phyloP scores from a whole-genome alignment of 2,113 vertebrate species.

The Poeciliopsis retropinna region DNA sequence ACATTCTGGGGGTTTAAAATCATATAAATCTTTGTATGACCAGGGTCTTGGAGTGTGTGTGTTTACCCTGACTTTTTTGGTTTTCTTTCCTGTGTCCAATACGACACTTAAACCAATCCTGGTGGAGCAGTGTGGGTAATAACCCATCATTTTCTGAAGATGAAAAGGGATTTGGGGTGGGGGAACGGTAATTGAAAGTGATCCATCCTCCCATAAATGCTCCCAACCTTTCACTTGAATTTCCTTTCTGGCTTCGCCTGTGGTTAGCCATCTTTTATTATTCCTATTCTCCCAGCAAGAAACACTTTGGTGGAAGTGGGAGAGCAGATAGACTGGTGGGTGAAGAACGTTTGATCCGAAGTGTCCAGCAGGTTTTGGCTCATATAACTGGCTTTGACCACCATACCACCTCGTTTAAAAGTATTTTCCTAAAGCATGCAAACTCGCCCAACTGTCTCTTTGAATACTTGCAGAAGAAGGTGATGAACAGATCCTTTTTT shows the following conservation, averaged over 20 bases:
- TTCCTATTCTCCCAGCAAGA: constrained; percentile 23
- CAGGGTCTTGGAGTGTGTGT: background rate
- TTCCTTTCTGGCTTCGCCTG: constrained; percentile 42
- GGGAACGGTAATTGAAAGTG: constrained; percentile 47
- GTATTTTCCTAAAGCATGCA: background rate
- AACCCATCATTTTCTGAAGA: constrained; percentile 38
- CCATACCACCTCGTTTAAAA: background rate
- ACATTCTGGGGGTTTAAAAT: too few species aligned
- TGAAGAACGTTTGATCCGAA: constrained; percentile 35
- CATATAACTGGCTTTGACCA: constrained; percentile 6
- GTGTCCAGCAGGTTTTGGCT: constrained; percentile 15
- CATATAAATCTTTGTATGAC: too few species aligned
- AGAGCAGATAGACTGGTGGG: constrained; percentile 25
- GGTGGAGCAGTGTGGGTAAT: constrained; percentile 27
- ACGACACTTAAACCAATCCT: constrained; percentile 2
- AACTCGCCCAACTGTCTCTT: background rate
- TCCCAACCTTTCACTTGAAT: constrained; percentile 47
- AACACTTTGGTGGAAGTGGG: constrained; percentile 24
- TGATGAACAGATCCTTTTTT: background rate
- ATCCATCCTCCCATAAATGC: constrained; percentile 36
- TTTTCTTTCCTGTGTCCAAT: background rate
- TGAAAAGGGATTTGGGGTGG: constrained; percentile 37
- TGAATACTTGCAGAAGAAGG: background rate
- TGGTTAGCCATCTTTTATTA: constrained; percentile 40
- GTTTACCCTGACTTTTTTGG: too few species aligned